Evolutionary conservation across 2,113 vertebrate species (phyloP).

Genomic region (Vulpes vulpes): DNA sequence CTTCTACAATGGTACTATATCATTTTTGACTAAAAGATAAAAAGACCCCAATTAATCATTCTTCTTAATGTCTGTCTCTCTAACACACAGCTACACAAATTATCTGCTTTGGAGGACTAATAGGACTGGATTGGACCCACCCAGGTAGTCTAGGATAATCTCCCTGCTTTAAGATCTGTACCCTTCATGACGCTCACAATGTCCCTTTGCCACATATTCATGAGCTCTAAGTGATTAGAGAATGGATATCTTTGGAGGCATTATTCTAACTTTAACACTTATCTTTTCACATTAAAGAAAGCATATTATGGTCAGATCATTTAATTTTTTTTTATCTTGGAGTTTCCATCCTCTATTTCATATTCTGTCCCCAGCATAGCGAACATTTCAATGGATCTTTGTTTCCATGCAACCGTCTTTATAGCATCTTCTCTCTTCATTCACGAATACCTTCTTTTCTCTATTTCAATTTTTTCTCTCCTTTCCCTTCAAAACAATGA

Average conservation of each 20-base stretch:
- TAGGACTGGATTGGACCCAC: background rate
- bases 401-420: background rate
- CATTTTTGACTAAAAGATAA: background rate
- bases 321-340: conserved; percentile 1
- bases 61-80: background rate
- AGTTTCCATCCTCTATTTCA: background rate
- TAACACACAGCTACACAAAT: background rate
- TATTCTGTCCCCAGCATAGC: background rate
- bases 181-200: background rate
- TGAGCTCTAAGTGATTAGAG: background rate
- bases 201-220: background rate
- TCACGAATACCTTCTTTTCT: background rate
- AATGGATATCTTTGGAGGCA: background rate
- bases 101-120: background rate
- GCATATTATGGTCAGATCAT: background rate
- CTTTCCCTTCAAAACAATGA: background rate
- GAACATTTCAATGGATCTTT: background rate
- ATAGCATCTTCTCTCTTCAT: background rate
- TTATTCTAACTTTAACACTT: background rate
- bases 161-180: background rate
- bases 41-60: background rate
- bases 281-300: background rate
- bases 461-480: background rate
- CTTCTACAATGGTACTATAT: background rate
- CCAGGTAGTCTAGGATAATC: background rate